A percentile compares a stretch with the other conserved stretches of the same genome.
Evolutionary conservation across 2,888 invertebrate species (phyloP).

Genomic region (Linnaemya vulpina): DNA sequence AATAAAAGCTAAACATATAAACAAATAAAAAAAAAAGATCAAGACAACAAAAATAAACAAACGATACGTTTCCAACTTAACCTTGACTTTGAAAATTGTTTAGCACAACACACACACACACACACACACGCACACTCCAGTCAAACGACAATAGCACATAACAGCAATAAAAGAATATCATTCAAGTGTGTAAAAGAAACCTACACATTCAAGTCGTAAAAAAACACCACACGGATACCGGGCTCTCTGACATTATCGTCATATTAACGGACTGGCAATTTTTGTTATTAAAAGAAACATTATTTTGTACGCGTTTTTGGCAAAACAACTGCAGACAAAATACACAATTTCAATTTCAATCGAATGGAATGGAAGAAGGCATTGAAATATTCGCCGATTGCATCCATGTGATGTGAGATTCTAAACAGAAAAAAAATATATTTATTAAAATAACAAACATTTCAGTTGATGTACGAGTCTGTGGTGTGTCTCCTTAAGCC

Average conservation of each 20-base stretch:
- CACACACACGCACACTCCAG: not conserved
- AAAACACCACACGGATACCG: conserved; percentile 20
- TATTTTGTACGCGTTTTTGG: conserved; percentile 42
- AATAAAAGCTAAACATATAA: conserved; percentile 66
- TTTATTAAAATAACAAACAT: conserved; percentile 26
- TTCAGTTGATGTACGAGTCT: not conserved
- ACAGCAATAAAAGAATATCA: conserved; percentile 24
- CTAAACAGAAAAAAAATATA: conserved; percentile 15
- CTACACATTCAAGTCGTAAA: conserved; percentile 16
- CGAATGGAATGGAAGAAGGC: conserved; percentile 9
- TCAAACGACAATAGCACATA: conserved; percentile 3
- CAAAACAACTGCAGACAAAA: conserved; percentile 31
- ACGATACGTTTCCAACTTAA: conserved; percentile 76
- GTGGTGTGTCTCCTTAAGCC: conserved; percentile 28
- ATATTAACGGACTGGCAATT: conserved; percentile 56
- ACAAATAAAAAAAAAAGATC: too few relatives aligned
- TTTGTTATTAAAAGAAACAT: conserved; percentile 55
- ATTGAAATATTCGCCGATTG: conserved; percentile 10
- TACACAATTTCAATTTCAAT: conserved; percentile 36
- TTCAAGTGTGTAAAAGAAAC: not conserved
- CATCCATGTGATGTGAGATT: conserved; percentile 33
- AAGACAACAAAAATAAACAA: conserved; percentile 70
- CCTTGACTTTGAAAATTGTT: conserved; percentile 79
- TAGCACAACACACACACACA: conserved; percentile 24
- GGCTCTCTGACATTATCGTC: conserved; percentile 20